Conservation (phyloP, 2,797 vertebrate genomes). For the Podargus strigoides region DNA sequence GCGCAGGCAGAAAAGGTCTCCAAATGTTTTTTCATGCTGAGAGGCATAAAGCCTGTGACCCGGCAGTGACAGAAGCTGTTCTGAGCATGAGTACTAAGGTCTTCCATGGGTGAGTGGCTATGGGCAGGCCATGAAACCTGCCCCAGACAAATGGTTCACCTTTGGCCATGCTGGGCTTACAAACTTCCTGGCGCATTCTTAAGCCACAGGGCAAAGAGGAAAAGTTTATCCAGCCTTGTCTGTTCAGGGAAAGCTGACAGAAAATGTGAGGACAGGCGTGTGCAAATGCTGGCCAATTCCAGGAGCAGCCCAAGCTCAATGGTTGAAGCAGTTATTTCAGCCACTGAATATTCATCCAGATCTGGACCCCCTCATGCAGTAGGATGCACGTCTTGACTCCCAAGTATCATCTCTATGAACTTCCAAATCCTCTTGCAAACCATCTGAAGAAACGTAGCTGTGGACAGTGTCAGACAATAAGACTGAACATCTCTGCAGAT, state of each 20-base stretch:
- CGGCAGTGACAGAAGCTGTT: not conserved
- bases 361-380: not conserved
- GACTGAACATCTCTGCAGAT: not conserved
- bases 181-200: not conserved
- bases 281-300: not conserved
- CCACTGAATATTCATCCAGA: not conserved
- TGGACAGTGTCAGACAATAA: not conserved
- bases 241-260: not conserved
- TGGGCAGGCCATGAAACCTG: not conserved
- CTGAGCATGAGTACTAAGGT: not conserved
- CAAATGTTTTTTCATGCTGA: not conserved
- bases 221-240: not conserved
- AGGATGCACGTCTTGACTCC: not conserved
- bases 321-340: not conserved
- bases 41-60: not conserved
- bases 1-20: not conserved
- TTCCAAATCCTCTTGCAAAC: not conserved
- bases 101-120: not conserved
- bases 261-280: not conserved
- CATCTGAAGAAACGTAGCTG: not conserved
- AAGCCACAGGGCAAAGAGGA: not conserved
- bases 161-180: not conserved
- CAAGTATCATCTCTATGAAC: not conserved
- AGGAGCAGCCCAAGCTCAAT: not conserved
- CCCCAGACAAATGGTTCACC: fast-evolving